Percentiles rank a stretch among this genome's conserved stretches.
Evolutionary conservation across 1,140 invertebrate species (phyloP).

Genomic region (Drosophila ogumai): DNA sequence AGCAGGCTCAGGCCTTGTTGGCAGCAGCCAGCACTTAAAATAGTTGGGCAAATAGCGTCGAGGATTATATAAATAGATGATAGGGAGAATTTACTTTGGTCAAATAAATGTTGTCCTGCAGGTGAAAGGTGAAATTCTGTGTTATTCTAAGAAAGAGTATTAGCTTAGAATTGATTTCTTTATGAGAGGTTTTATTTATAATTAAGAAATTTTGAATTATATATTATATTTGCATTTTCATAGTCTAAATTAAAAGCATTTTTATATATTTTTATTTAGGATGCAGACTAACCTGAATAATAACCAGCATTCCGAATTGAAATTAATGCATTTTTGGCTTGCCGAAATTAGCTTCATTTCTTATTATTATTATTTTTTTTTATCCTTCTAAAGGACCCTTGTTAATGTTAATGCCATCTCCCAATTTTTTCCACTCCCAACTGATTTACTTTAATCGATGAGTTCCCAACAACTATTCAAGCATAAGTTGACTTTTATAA

Average conservation of each 20-base stretch:
- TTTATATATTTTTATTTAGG: not conserved
- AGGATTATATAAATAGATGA: conserved; percentile 71
- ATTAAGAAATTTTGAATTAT: not conserved
- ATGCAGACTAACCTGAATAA: no score
- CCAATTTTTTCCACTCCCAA: conserved; percentile 1
- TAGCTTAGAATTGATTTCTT: not conserved
- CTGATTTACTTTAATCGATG: conserved; percentile 13
- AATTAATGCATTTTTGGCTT: no score
- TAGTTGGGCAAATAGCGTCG: conserved; percentile 60
- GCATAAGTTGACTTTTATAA: conserved; percentile 31
- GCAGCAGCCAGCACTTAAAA: conserved; percentile 60
- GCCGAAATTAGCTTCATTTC: no score
- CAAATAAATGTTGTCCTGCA: not conserved
- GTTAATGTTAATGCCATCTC: not conserved
- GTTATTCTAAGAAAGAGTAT: not conserved
- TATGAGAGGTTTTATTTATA: not conserved
- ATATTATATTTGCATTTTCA: not conserved
- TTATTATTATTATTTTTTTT: not conserved
- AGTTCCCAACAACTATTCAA: not conserved
- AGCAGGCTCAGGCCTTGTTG: conserved; percentile 29
- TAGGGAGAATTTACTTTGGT: conserved; percentile 10
- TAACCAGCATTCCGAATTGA: no score
- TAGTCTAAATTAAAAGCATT: not conserved
- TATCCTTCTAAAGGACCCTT: not conserved
- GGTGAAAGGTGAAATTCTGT: no score